A percentile compares a stretch with the other conserved stretches of the same genome.
phyloP scores from a whole-genome alignment of 2,888 invertebrate species.

The Pyrrhosoma nymphula region DNA sequence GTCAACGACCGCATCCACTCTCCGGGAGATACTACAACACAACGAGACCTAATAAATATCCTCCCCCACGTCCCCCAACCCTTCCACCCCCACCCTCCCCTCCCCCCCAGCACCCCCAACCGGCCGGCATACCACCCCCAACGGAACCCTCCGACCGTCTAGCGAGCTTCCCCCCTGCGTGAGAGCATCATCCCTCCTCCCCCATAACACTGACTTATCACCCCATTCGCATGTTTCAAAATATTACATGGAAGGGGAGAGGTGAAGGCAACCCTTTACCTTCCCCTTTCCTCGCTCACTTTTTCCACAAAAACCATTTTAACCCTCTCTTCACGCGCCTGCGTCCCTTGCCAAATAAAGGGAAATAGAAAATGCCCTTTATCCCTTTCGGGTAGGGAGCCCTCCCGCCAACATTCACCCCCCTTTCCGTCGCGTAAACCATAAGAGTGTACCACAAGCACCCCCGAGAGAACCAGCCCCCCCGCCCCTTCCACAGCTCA shows the following conservation, averaged over 20 bases:
- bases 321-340: background rate
- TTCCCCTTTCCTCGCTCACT: background rate
- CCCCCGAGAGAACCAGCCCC: background rate
- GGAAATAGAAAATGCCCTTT: background rate
- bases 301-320: background rate
- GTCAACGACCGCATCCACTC: slow-evolving; percentile 62
- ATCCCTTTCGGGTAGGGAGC: background rate
- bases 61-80: too few species aligned
- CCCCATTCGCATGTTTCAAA: slow-evolving; percentile 41
- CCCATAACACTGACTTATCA: slow-evolving; percentile 57
- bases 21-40: slow-evolving; percentile 39
- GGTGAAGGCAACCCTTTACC: background rate
- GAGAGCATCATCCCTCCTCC: background rate
- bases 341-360: slow-evolving; percentile 51
- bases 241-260: background rate
- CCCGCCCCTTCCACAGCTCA: background rate
- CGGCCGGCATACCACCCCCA: background rate
- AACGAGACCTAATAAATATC: slow-evolving; percentile 26
- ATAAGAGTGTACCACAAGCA: background rate
- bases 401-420: background rate
- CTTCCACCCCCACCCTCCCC: too few species aligned
- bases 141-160: background rate
- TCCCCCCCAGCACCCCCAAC: background rate
- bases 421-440: background rate
- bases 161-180: background rate